Evolutionary conservation across 2,797 vertebrate species (phyloP), one percentile per base, ranked within the genome.

Genomic region (Aulostomus chinensis): DNA sequence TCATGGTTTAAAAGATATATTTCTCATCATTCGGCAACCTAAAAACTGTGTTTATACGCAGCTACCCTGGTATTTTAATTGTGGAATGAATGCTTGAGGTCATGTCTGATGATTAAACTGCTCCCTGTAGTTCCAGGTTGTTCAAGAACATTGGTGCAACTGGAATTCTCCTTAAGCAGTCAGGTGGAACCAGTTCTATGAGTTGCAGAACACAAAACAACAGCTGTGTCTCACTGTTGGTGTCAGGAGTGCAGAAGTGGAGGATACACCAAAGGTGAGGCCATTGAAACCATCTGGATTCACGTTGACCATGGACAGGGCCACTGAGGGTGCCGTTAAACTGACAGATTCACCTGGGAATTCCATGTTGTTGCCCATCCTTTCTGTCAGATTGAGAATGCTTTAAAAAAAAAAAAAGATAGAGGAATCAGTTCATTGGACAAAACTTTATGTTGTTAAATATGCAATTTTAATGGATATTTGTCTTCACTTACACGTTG

Each of bases 251-350:
- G 77, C 41, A 22, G 78, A 36, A 12, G 86, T 76, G 8, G 85
- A 89, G 2, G 66, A 80, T 7, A 94, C 86, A 0, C 86, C 88
- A 39, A 98, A 96, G 16, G 91, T 90, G 26, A 95, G 58, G 29
- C 94, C 94, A 20, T 50, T 75, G 80, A 94, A 98, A 1, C 13
- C 7, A 0, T 62, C 51, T 47, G 83, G 73, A 17, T 90, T 81
- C 5, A 89, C 79, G 2, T 69, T 68, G 12, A 89, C 9, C 68
- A 96, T 68, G 41, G 90, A 68, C 57, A 97, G 45, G 3, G 92
- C 93, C 71, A 97, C 22, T 0, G 64, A 86, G 0, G 88, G 69
- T 10, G 76, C 79, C 0, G 68, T 80, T 13, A 95, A 20, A 14
- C 80, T 92, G 0, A 58, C 35, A 2, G 51, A 84, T 29, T 75